A percentile compares a stretch with the other conserved stretches of the same genome.
Conservation (phyloP, 2,888 invertebrate genomes). For the Mylabris sibirica region DNA sequence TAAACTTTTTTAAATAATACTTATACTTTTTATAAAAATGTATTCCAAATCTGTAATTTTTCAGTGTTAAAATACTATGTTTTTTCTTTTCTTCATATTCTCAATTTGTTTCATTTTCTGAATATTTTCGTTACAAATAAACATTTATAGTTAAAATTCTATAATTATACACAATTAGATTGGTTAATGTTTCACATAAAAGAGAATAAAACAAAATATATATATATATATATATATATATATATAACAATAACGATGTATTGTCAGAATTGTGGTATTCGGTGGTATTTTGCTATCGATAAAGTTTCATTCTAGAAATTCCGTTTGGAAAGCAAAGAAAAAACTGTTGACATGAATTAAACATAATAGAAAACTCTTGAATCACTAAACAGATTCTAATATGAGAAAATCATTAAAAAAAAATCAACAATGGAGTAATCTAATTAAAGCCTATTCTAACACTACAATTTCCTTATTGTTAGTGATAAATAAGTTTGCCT, state of each 20-base stretch:
- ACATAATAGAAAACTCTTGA: no score
- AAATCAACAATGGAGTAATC: no score
- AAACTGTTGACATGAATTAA: no score
- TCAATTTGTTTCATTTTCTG: constrained; percentile 43
- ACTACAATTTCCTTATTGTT: no score
- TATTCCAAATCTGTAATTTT: constrained; percentile 32
- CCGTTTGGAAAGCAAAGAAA: no score
- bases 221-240: no score
- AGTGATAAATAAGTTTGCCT: no score
- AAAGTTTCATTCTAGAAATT: constrained; percentile 47
- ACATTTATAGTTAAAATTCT: constrained; percentile 45
- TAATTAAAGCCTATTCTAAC: no score
- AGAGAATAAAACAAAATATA: constrained; percentile 41
- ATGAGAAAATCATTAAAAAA: no score
- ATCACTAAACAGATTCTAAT: no score
- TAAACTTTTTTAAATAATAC: constrained; percentile 26
- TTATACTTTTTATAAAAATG: constrained; percentile 34
- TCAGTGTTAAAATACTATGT: constrained; percentile 30
- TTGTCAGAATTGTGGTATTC: constrained; percentile 48
- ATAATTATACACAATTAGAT: constrained; percentile 49
- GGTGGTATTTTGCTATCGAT: constrained; percentile 55
- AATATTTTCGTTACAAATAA: constrained; percentile 49
- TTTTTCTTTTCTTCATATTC: constrained; percentile 38
- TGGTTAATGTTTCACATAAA: constrained; percentile 53
- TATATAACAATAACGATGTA: constrained; percentile 34